Evolutionary conservation across 2,888 invertebrate species (phyloP).

Genomic region (Cantharis rufa): DNA sequence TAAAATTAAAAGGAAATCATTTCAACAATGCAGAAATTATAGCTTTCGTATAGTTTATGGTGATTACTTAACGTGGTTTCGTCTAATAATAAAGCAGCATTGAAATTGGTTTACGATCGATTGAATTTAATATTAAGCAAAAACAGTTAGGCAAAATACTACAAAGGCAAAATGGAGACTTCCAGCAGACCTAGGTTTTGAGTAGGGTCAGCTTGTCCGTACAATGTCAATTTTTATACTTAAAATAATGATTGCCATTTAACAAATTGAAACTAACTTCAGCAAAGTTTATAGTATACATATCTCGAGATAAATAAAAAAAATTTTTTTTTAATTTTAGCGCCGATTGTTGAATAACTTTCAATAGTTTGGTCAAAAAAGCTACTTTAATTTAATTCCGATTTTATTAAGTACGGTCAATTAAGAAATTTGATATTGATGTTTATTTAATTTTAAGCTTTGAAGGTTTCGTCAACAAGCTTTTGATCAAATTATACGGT

Average conservation of each 20-base stretch:
- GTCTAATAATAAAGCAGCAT: background rate
- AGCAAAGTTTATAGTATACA: no score
- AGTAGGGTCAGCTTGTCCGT: background rate
- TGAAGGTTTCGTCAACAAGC: background rate
- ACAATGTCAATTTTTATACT: background rate
- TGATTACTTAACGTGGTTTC: background rate
- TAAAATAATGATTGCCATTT: background rate
- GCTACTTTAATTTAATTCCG: background rate
- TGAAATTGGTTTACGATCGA: background rate
- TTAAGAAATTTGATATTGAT: background rate
- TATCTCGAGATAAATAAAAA: no score
- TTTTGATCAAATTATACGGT: background rate
- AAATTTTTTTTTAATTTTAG: no score
- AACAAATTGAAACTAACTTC: no score
- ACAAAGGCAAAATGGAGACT: background rate
- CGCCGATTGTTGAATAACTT: no score
- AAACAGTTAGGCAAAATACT: background rate
- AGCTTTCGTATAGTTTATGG: background rate
- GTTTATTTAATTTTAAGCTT: background rate
- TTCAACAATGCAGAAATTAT: background rate
- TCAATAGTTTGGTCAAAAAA: no score
- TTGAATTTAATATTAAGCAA: background rate
- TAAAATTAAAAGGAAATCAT: background rate
- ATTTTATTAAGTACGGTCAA: background rate
- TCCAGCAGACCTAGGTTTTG: background rate